phyloP scores from a whole-genome alignment of 2,888 invertebrate genomes.

The Chirona hameri region DNA sequence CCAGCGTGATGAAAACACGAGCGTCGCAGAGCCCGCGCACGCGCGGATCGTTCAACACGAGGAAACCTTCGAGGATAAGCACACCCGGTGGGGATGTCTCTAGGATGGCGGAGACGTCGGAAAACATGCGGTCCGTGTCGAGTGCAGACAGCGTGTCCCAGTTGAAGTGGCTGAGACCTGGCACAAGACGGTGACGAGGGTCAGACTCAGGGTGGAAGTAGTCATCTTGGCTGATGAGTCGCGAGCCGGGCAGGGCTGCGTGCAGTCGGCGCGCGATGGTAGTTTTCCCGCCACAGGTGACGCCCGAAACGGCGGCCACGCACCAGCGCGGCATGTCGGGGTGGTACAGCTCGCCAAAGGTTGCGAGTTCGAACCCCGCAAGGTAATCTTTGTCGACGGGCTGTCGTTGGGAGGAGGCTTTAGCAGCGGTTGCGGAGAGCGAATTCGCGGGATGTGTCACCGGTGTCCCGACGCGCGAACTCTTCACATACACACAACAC shows the following conservation, averaged over 20 bases:
- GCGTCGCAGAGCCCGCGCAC: constrained; percentile 31
- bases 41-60: too few species aligned
- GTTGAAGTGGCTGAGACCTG: constrained; percentile 37
- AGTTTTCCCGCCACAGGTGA: constrained; percentile 80
- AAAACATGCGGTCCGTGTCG: constrained; percentile 67
- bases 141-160: constrained; percentile 58
- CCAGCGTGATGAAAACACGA: too few species aligned
- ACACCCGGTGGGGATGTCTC: too few species aligned
- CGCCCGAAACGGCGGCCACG: constrained; percentile 69
- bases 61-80: too few species aligned
- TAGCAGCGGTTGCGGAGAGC: too few species aligned
- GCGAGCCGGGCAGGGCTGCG: constrained; percentile 31
- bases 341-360: too few species aligned
- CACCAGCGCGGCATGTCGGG: constrained; percentile 53
- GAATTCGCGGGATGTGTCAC: too few species aligned
- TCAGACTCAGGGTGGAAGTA: constrained; percentile 38
- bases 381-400: background rate
- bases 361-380: background rate
- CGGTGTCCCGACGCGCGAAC: too few species aligned
- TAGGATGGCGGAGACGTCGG: constrained; percentile 54
- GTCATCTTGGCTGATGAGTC: constrained; percentile 38
- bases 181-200: constrained; percentile 35
- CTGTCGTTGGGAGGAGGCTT: too few species aligned
- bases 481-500: too few species aligned
- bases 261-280: constrained; percentile 60